These are phyloP conservation scores for Drosophila littoralis DNA, from an alignment of 1,140 invertebrate species.

Conservation along the genomic window DNA sequence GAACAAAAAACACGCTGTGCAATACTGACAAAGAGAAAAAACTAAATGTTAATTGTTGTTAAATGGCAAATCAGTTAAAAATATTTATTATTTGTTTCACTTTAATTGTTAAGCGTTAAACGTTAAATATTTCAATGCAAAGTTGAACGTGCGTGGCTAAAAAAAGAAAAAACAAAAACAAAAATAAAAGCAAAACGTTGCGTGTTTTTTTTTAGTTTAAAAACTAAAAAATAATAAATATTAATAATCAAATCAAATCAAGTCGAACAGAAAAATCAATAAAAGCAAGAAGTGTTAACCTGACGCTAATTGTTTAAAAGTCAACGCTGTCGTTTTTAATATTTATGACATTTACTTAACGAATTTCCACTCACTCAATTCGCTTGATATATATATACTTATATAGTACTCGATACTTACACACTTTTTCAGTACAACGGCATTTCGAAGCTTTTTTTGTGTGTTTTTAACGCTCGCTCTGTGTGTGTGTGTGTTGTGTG, in stretches of 20 bases:
- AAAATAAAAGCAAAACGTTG: constrained; percentile 28
- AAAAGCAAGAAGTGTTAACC: constrained; percentile 69
- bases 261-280: constrained; percentile 21
- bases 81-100: constrained; percentile 15
- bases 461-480: constrained; percentile 59
- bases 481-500: constrained; percentile 39
- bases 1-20: constrained; percentile 18
- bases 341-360: constrained; percentile 78
- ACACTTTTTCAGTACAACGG: constrained; percentile 6
- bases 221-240: constrained; percentile 22
- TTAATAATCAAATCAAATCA: constrained; percentile 30
- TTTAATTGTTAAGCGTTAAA: constrained; percentile 62
- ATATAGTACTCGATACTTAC: not conserved
- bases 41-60: constrained; percentile 55
- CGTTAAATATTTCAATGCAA: constrained; percentile 22
- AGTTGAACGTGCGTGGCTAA: constrained; percentile 71
- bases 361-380: constrained; percentile 72
- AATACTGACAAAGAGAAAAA: constrained; percentile 45
- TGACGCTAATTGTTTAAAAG: constrained; percentile 69
- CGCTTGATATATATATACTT: constrained; percentile 6
- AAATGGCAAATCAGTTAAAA: constrained; percentile 16
- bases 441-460: constrained; percentile 31
- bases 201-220: constrained; percentile 36
- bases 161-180: constrained; percentile 43
- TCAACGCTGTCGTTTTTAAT: constrained; percentile 60